These are phyloP conservation scores for Bettongia penicillata DNA, from an alignment of 2,113 vertebrate genomes.

Conservation along the genomic window DNA sequence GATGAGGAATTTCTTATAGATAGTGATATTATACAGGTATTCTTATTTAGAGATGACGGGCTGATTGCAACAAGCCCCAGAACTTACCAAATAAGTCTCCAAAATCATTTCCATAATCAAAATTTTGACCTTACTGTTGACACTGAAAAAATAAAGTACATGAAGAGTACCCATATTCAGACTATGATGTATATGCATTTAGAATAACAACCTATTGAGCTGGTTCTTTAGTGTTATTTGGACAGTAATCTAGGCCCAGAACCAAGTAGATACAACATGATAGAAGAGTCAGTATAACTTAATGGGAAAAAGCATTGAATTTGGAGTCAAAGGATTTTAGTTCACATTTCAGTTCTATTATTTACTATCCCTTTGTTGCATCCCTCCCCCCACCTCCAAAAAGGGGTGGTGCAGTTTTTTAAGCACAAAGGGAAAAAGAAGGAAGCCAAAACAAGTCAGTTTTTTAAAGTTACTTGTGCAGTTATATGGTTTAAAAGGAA, in stretches of 20 bases:
- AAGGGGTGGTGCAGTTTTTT: not conserved
- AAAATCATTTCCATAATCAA: not conserved
- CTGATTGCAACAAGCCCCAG: not conserved
- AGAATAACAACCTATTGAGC: not conserved
- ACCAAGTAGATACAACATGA: not conserved
- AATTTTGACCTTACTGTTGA: not conserved
- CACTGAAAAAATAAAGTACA: not conserved
- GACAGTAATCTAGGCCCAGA: not conserved
- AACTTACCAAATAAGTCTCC: not conserved
- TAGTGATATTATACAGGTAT: not conserved
- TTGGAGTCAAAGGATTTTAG: not conserved
- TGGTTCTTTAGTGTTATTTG: not conserved
- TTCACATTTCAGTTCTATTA: not conserved
- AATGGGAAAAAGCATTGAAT: not conserved
- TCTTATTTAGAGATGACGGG: not conserved
- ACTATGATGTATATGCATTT: not conserved
- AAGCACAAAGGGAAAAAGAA: not conserved
- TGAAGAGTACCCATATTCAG: not conserved
- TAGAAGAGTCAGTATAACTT: not conserved
- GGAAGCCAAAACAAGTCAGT: no score
- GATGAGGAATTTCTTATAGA: not conserved
- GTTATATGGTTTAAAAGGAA: not conserved
- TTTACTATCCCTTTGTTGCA: no score
- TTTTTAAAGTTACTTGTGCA: not conserved
- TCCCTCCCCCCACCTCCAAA: no score